Percentiles rank a stretch among this genome's conserved stretches.
Conservation (phyloP, 2,888 invertebrate species). For the Plusia festucae region DNA sequence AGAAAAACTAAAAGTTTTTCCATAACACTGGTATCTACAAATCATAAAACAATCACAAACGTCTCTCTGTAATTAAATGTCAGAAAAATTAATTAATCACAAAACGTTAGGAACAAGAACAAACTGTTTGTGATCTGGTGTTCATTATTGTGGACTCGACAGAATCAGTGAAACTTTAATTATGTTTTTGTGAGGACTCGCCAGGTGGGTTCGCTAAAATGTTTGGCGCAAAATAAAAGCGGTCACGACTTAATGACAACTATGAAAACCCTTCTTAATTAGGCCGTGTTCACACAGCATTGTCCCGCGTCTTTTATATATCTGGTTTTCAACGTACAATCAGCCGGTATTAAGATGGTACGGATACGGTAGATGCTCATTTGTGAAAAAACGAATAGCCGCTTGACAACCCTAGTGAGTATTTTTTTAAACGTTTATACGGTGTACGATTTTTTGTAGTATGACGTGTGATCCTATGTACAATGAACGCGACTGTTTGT, state of each 20-base stretch:
- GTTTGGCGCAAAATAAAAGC: conserved; percentile 8
- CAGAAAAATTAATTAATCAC: conserved; percentile 55
- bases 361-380: too few relatives aligned
- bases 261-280: too few relatives aligned
- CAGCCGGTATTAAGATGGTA: too few relatives aligned
- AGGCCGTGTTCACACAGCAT: too few relatives aligned
- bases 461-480: too few relatives aligned
- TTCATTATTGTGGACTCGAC: conserved; percentile 65
- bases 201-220: conserved; percentile 47
- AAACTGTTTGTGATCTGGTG: conserved; percentile 62
- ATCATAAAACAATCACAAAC: conserved; percentile 6
- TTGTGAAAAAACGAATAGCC: too few relatives aligned
- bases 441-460: too few relatives aligned
- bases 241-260: background rate
- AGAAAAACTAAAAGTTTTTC: background rate
- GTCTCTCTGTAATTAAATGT: conserved; percentile 43
- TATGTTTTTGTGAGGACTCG: conserved; percentile 72
- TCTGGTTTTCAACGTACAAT: too few relatives aligned
- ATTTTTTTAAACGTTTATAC: too few relatives aligned
- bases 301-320: too few relatives aligned
- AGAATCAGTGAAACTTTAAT: conserved; percentile 74
- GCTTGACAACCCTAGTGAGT: too few relatives aligned
- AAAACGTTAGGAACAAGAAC: conserved; percentile 29
- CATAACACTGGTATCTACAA: conserved; percentile 9
- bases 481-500: too few relatives aligned